These are phyloP conservation scores for Buceros bicornis DNA, from an alignment of 2,797 vertebrate genomes.

Conservation along the genomic window DNA sequence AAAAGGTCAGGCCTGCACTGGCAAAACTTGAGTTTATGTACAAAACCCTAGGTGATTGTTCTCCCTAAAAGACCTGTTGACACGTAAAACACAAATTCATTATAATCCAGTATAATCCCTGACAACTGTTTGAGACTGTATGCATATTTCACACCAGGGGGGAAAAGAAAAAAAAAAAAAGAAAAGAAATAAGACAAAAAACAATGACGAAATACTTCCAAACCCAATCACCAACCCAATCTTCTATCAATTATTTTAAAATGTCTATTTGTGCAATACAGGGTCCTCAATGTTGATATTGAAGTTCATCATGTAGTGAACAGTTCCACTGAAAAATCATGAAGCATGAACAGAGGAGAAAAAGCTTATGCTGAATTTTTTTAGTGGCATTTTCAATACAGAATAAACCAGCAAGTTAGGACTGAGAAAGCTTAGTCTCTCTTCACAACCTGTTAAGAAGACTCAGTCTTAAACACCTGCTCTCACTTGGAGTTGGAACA, in stretches of 20 bases:
- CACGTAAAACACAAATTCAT: background rate
- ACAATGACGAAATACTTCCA: background rate
- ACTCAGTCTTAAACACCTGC: background rate
- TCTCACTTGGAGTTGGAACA: background rate
- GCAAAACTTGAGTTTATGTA: background rate
- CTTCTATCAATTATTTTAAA: background rate
- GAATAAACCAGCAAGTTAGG: background rate
- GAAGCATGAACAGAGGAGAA: background rate
- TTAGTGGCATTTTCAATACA: background rate
- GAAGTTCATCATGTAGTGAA: background rate
- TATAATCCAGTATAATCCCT: background rate
- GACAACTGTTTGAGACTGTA: background rate
- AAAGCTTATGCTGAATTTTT: background rate
- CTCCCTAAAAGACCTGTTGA: background rate
- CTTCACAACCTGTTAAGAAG: background rate
- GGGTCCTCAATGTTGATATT: background rate
- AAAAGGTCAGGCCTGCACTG: background rate
- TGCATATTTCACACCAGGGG: background rate
- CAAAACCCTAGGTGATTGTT: background rate
- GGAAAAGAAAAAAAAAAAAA: background rate
- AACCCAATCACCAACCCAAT: background rate
- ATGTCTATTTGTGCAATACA: background rate
- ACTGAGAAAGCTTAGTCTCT: background rate
- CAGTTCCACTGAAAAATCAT: background rate
- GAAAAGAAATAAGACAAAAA: background rate